Evolutionary conservation across 2,888 invertebrate species (phyloP).

Genomic region (Sphecodes monilicornis): DNA sequence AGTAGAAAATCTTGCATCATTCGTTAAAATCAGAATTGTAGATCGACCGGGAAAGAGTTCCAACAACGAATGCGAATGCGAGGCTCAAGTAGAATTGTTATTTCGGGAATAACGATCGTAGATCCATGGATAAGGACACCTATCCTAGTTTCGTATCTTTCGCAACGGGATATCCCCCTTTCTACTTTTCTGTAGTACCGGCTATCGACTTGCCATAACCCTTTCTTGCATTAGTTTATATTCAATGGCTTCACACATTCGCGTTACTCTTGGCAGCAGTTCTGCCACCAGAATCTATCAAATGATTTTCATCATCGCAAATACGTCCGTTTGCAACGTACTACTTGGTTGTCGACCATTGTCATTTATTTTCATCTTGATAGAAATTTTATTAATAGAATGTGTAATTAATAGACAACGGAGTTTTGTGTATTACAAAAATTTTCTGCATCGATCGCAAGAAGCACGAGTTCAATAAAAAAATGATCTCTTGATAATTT

Average conservation of each 20-base stretch:
- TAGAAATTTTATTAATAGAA: background rate
- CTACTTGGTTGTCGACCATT: background rate
- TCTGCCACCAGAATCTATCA: background rate
- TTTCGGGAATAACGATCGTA: conserved; percentile 5
- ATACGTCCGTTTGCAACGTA: background rate
- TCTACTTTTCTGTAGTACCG: background rate
- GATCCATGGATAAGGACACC: background rate
- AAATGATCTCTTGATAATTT: no score
- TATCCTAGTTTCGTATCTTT: conserved; percentile 7
- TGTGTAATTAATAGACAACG: background rate
- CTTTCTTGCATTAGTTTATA: background rate
- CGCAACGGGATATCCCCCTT: background rate
- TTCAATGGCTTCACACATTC: background rate
- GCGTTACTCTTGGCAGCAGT: background rate
- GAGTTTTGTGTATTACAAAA: background rate
- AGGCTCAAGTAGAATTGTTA: conserved; percentile 8
- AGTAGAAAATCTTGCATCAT: background rate
- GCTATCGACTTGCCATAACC: conserved; percentile 1
- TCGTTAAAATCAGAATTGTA: conserved; percentile 14
- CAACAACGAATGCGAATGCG: conserved; percentile 2
- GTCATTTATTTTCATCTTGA: background rate
- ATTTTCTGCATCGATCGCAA: background rate
- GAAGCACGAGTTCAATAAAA: no score
- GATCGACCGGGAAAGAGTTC: background rate
- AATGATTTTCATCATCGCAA: background rate